Evolutionary conservation across 2,113 vertebrate species (phyloP).

Genomic region (Cygnus atratus): DNA sequence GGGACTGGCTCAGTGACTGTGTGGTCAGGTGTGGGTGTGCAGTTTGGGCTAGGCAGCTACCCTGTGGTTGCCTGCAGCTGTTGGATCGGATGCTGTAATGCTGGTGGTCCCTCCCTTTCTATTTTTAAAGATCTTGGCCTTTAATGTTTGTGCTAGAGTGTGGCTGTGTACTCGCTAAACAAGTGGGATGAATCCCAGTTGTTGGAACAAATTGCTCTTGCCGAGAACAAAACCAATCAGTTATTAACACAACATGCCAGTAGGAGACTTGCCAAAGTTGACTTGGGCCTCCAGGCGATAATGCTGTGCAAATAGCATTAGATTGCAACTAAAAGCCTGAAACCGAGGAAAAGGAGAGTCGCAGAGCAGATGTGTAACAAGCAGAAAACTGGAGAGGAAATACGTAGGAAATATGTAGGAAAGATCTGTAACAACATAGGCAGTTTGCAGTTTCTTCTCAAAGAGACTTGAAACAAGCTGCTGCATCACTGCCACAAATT

Average conservation of each 20-base stretch:
- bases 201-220: conserved; percentile 44
- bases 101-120: not conserved
- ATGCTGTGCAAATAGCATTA: conserved; percentile 48
- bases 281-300: not conserved
- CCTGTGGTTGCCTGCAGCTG: not conserved
- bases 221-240: conserved; percentile 21
- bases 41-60: not conserved
- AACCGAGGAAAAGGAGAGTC: not conserved
- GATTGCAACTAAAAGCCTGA: conserved; percentile 38
- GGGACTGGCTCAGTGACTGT: not conserved
- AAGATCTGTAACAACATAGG: not conserved
- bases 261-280: conserved; percentile 44
- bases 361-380: not conserved
- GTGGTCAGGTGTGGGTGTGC: not conserved
- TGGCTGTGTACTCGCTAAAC: not conserved
- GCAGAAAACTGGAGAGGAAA: not conserved
- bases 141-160: not conserved
- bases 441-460: not conserved
- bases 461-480: not conserved
- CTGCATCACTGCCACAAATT: not conserved
- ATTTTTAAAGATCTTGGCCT: conserved; percentile 18
- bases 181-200: conserved; percentile 20
- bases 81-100: not conserved
- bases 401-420: not conserved
- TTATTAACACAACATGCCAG: conserved; percentile 43